These are phyloP conservation scores for Cnemophilus loriae DNA, from an alignment of 2,113 vertebrate genomes.

Conservation along the genomic window DNA sequence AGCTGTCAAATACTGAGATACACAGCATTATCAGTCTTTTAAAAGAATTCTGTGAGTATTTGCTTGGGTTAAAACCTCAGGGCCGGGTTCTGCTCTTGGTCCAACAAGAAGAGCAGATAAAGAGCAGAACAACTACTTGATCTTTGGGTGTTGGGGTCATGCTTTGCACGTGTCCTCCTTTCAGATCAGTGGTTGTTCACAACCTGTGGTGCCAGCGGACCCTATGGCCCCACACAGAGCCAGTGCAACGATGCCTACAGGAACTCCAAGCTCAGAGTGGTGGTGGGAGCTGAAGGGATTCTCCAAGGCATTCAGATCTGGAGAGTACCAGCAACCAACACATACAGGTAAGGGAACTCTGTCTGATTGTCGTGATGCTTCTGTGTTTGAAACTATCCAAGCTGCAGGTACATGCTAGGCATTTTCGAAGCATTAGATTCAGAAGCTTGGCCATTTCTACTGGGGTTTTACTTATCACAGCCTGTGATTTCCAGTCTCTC, in stretches of 20 bases:
- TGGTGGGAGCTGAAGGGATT: conserved; percentile 81
- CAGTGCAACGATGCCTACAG: conserved; percentile 93
- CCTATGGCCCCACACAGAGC: conserved; percentile 87
- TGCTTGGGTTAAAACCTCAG: background rate
- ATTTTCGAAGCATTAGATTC: background rate
- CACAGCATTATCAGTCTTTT: background rate
- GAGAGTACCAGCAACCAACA: conserved; percentile 89
- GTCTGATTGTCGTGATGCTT: background rate
- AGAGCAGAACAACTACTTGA: background rate
- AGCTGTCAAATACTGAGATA: background rate
- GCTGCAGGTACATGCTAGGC: background rate
- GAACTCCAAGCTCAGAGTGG: conserved; percentile 86
- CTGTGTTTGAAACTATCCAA: background rate
- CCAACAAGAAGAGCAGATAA: background rate
- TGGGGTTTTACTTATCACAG: background rate
- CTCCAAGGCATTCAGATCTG: conserved; percentile 92
- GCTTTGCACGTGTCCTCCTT: background rate
- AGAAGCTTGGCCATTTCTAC: background rate
- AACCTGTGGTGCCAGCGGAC: conserved; percentile 90
- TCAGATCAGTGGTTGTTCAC: conserved; percentile 87
- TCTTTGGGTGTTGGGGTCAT: background rate
- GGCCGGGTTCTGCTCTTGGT: background rate
- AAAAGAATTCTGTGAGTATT: background rate
- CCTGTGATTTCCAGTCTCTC: background rate
- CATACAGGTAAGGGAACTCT: conserved; percentile 80